These are phyloP conservation scores for Virgularia gustaviana DNA, from an alignment of 92 coral and sea anemone species.

Conservation along the genomic window DNA sequence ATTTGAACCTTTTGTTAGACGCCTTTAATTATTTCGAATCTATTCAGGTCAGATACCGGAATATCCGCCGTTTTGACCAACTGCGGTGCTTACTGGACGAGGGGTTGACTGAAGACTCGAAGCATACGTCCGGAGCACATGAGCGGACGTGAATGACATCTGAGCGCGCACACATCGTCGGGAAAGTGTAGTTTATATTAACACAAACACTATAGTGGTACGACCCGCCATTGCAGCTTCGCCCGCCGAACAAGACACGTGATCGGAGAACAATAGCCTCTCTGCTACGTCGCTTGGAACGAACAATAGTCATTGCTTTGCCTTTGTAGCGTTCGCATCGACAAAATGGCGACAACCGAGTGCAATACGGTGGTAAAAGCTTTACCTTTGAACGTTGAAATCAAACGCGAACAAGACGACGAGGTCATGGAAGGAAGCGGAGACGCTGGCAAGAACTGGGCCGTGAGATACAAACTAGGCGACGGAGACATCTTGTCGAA, in stretches of 20 bases:
- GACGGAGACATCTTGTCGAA: no score
- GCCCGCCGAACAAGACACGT: not conserved
- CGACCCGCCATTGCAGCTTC: not conserved
- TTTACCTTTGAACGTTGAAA: constrained; percentile 5
- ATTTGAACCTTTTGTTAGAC: constrained; percentile 31
- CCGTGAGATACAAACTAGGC: no score
- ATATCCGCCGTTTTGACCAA: constrained; percentile 20
- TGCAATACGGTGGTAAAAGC: constrained; percentile 27
- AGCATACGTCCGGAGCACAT: no score
- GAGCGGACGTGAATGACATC: no score
- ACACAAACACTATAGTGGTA: not conserved
- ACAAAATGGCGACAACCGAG: constrained; percentile 29
- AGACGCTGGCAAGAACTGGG: no score
- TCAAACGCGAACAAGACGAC: constrained; percentile 23
- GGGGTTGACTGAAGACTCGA: no score
- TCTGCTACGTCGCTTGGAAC: constrained; percentile 18
- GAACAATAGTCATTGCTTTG: constrained; percentile 44
- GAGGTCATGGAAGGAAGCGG: no score
- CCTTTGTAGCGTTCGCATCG: not conserved
- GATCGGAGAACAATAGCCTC: constrained; percentile 21
- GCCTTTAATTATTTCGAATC: constrained; percentile 31
- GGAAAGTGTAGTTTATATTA: no score
- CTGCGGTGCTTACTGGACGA: constrained; percentile 1
- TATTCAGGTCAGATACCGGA: constrained; percentile 30
- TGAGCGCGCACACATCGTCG: no score